Evolutionary conservation across 2,888 invertebrate genomes (phyloP), one percentile per base, ranked within the genome.

Genomic region (Polymixis flavicincta): DNA sequence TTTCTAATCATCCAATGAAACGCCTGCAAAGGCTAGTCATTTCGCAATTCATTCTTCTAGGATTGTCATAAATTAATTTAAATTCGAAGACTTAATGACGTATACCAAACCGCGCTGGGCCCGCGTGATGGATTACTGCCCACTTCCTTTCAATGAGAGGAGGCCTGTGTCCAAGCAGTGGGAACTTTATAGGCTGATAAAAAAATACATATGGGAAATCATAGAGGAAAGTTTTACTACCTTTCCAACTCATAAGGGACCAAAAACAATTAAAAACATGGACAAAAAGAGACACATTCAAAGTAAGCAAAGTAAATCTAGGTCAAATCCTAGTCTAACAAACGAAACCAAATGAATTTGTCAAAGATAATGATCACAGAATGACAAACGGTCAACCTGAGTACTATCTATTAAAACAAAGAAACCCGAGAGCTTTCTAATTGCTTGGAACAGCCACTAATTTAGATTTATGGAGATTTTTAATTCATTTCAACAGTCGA

Each of bases 401-500:
- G 71, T 78, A 75, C 74, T 82, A 86, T 82, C 85, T 86, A 84
- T 80, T 89, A 91, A 92, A 92, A 94, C 94, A 95, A 94, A 93
- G 94, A 91, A 89, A 90, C 91, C 86, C 85, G 88, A 86, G 88
- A 90, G 88, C 94, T 94, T 94, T 93, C 93, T 94, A 94, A 94
- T 94, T 93, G 93, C 92, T 90, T 87, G 83, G 83, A 92, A 91
- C 91, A 88, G 86, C 86, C 86, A 88, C 90, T 87, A 87, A 91
- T 91, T 92, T 89, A 88, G 88, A 92, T 92, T 92, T 92, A 92
- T 90, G 90, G 75, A 78, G 69, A 80, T 88, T 89, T 86, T 87
- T 80, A 79, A 83, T 80, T 82, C 59, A 72, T 68, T 63, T 19
- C 45, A 55, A 68, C 57, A 61, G 67, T 32, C 32, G 17, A 25